Conservation (phyloP, 2,888 invertebrate species). For the Oscheius myriophilus region DNA sequence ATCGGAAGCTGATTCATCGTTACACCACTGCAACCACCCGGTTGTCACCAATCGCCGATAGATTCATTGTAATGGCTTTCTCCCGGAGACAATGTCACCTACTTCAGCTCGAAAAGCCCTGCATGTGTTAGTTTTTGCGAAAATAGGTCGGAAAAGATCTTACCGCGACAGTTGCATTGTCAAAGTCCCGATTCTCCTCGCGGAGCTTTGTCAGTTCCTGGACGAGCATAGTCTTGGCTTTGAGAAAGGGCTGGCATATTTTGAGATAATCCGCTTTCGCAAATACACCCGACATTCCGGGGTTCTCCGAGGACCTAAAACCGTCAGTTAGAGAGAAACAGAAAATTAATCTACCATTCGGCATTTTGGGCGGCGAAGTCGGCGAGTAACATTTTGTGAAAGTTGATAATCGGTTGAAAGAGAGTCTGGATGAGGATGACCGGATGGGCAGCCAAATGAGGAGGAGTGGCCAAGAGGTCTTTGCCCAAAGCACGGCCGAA, state of each 20-base stretch:
- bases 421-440: constrained; percentile 41
- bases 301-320: constrained; percentile 57
- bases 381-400: constrained; percentile 41
- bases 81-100: no score
- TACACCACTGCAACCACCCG: background rate
- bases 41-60: background rate
- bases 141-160: background rate
- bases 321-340: no score
- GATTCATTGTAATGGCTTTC: no score
- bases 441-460: constrained; percentile 36
- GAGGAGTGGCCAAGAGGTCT: constrained; percentile 36
- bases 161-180: constrained; percentile 57
- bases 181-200: constrained; percentile 64
- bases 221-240: constrained; percentile 56
- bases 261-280: constrained; percentile 61
- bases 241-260: constrained; percentile 53
- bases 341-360: constrained; percentile 32
- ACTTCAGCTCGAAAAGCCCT: no score
- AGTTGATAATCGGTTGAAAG: constrained; percentile 37
- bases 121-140: no score
- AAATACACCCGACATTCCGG: constrained; percentile 56
- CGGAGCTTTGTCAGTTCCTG: constrained; percentile 48
- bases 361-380: constrained; percentile 36
- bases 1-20: no score
- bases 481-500: constrained; percentile 44